A percentile compares a stretch with the other conserved stretches of the same genome.
Evolutionary conservation across 1,140 invertebrate species (phyloP).

Genomic region (Artemia franciscana): DNA sequence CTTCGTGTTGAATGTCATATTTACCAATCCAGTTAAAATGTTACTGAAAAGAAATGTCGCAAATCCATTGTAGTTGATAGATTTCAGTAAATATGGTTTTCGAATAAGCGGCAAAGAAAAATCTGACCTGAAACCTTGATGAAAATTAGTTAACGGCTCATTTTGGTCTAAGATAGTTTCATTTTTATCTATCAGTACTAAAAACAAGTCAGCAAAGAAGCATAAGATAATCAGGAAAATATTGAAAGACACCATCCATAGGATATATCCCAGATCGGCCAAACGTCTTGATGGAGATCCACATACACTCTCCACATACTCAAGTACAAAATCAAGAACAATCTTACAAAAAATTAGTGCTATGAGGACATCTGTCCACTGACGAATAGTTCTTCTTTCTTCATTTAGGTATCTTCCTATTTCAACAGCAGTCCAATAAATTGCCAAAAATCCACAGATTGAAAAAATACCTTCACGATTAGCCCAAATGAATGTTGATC

Average conservation of each 20-base stretch:
- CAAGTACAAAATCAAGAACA: slow-evolving; percentile 24
- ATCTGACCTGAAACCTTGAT: too few species aligned
- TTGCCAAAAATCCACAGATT: slow-evolving; percentile 48
- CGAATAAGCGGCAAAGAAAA: too few species aligned
- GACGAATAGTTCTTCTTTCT: slow-evolving; percentile 15
- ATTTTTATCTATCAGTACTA: too few species aligned
- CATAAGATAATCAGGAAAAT: slow-evolving; percentile 13
- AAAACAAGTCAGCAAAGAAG: too few species aligned
- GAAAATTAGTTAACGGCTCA: too few species aligned
- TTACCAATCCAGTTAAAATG: too few species aligned
- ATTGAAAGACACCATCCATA: slow-evolving; percentile 41
- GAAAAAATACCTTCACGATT: slow-evolving; percentile 79
- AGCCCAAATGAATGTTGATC: slow-evolving; percentile 39
- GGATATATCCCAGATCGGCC: slow-evolving; percentile 47
- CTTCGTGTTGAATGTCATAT: too few species aligned
- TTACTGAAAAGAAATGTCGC: too few species aligned
- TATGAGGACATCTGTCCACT: slow-evolving; percentile 16
- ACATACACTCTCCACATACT: slow-evolving; percentile 23
- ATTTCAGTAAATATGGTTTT: too few species aligned
- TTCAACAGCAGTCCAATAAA: slow-evolving; percentile 50
- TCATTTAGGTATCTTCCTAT: slow-evolving; percentile 33
- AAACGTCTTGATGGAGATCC: slow-evolving; percentile 37
- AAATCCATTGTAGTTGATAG: too few species aligned
- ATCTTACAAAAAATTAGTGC: slow-evolving; percentile 22
- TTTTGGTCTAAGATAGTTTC: too few species aligned